Evolutionary conservation across 2,797 vertebrate species (phyloP).

Genomic region (Dermochelys coriacea): DNA sequence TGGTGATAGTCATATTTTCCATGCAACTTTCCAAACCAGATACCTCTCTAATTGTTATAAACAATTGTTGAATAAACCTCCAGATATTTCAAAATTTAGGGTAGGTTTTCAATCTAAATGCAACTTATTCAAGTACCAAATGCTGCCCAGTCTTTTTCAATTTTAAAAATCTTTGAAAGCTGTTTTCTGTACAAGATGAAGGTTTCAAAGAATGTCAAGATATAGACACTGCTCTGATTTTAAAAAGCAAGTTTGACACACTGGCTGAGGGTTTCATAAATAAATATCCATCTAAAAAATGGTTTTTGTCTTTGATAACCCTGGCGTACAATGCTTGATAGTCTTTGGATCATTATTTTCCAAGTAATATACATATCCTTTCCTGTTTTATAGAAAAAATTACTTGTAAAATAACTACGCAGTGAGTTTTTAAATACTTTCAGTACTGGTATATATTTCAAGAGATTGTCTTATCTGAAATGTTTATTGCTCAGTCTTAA

Average conservation of each 20-base stretch:
- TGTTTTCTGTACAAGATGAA: slow-evolving; percentile 52
- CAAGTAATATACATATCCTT: not conserved
- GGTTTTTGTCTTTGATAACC: slow-evolving; percentile 24
- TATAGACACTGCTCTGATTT: slow-evolving; percentile 53
- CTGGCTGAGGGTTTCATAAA: slow-evolving; percentile 73
- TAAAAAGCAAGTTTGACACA: slow-evolving; percentile 64
- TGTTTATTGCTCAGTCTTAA: not conserved
- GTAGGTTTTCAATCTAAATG: slow-evolving; percentile 51
- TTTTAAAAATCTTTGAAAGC: slow-evolving; percentile 65
- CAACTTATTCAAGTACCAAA: slow-evolving; percentile 62
- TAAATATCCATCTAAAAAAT: slow-evolving; percentile 73
- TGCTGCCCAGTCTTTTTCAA: slow-evolving; percentile 59
- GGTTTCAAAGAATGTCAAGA: slow-evolving; percentile 55
- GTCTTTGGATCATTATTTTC: not conserved
- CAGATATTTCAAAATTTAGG: slow-evolving; percentile 64
- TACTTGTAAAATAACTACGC: not conserved
- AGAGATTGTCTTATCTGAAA: not conserved
- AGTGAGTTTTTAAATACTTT: not conserved
- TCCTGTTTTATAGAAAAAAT: not conserved
- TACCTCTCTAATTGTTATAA: slow-evolving; percentile 61
- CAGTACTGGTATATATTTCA: not conserved
- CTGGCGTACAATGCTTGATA: not conserved
- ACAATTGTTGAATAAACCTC: slow-evolving; percentile 60
- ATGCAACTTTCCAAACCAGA: slow-evolving; percentile 72
- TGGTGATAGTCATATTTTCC: slow-evolving; percentile 68